Percentiles rank a stretch among this genome's conserved stretches.
phyloP scores from a whole-genome alignment of 2,797 vertebrate species.

The Diglossa cyanea region DNA sequence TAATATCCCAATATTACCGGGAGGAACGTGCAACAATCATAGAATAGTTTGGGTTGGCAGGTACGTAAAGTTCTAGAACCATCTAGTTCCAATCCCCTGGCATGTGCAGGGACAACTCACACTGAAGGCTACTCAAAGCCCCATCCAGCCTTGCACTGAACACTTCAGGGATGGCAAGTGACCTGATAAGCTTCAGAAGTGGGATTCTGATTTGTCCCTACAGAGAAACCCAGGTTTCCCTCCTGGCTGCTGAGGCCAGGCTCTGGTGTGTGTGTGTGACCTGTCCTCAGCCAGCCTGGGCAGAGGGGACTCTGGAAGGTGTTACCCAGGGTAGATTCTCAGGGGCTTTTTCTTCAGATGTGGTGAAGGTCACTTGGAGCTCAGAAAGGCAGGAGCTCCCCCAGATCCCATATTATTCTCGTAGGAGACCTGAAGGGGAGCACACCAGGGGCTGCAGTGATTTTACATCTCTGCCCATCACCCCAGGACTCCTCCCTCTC shows the following conservation, averaged over 20 bases:
- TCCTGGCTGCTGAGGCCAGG: background rate
- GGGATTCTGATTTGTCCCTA: background rate
- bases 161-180: background rate
- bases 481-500: background rate
- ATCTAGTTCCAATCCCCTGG: background rate
- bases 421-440: background rate
- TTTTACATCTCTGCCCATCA: background rate
- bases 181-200: background rate
- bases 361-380: background rate
- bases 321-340: background rate
- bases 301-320: background rate
- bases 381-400: background rate
- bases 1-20: too few relatives aligned
- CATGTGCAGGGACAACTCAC: background rate
- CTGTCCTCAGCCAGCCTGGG: background rate
- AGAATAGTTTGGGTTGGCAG: background rate
- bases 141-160: background rate
- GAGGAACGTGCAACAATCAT: too few relatives aligned
- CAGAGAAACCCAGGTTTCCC: background rate
- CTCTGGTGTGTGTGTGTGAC: background rate
- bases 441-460: rapidly evolving
- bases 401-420: background rate
- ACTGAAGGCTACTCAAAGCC: background rate
- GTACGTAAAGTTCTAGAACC: too few relatives aligned
- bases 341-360: background rate